phyloP scores from a whole-genome alignment of 92 coral and sea anemone species.

The Zoanthus sociatus region DNA sequence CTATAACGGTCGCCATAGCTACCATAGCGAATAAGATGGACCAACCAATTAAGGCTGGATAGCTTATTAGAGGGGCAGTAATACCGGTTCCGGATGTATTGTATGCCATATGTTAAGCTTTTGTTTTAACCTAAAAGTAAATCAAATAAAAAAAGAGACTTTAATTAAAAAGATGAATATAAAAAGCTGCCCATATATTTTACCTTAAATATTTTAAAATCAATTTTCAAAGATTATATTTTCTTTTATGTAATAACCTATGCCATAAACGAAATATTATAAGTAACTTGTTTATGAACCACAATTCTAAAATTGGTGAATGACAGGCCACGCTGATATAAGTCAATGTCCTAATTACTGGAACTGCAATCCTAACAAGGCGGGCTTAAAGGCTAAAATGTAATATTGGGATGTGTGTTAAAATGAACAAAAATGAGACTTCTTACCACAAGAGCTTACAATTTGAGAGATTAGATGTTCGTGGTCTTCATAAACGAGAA shows the following conservation, averaged over 20 bases:
- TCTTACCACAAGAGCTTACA: too few relatives aligned
- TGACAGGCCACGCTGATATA: background rate
- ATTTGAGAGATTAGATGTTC: too few relatives aligned
- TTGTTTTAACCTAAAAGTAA: conserved; percentile 9
- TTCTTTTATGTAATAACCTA: background rate
- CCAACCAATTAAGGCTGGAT: conserved; percentile 71
- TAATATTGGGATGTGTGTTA: too few relatives aligned
- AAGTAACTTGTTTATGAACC: background rate
- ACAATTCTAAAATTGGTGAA: background rate
- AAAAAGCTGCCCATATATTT: background rate
- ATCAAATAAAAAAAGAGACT: background rate
- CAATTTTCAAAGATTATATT: background rate
- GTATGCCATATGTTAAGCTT: conserved; percentile 6
- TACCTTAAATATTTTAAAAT: background rate
- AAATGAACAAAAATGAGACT: too few relatives aligned
- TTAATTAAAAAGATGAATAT: background rate
- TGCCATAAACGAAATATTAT: background rate
- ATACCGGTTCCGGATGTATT: background rate
- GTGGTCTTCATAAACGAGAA: too few relatives aligned
- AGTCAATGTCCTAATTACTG: too few relatives aligned
- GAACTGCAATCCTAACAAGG: too few relatives aligned
- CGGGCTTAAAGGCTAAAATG: too few relatives aligned
- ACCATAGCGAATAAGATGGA: conserved; percentile 66
- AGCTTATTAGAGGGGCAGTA: conserved; percentile 33
- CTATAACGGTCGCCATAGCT: conserved; percentile 69